These are phyloP conservation scores for Periparus ater DNA, from an alignment of 2,797 vertebrate species.

Conservation along the genomic window DNA sequence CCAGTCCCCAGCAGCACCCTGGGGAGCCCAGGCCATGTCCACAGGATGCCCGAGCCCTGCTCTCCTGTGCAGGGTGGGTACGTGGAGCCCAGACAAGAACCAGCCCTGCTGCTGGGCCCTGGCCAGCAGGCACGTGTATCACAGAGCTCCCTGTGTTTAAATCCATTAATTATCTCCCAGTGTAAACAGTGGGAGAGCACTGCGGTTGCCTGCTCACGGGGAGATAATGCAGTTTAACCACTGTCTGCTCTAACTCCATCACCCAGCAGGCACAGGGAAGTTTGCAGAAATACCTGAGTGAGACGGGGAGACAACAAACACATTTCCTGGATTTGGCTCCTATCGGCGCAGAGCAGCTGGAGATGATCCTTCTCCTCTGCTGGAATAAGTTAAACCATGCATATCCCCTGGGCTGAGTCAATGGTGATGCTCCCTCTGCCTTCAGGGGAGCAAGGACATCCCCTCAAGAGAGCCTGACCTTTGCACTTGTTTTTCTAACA, in stretches of 20 bases:
- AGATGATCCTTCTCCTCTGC: neutral
- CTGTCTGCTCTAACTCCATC: neutral
- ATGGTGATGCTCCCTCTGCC: neutral
- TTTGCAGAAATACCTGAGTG: neutral
- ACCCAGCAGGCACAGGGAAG: neutral
- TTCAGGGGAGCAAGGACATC: neutral
- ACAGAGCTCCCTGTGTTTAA: neutral
- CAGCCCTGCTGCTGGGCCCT: neutral
- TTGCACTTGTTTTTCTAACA: neutral
- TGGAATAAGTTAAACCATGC: neutral
- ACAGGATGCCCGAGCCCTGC: accelerated
- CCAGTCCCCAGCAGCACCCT: accelerated
- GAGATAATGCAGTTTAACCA: slow-evolving; percentile 57
- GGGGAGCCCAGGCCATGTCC: accelerated
- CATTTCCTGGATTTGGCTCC: neutral
- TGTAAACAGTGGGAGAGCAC: slow-evolving; percentile 34
- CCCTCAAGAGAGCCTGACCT: neutral
- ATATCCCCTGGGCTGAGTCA: neutral
- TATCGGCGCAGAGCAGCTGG: neutral
- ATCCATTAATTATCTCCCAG: slow-evolving; percentile 44
- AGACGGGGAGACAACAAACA: neutral
- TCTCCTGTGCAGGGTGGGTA: neutral
- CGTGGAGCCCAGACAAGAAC: neutral
- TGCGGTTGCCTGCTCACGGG: neutral
- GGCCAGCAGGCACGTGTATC: slow-evolving; percentile 10